phyloP scores from a whole-genome alignment of 1,140 invertebrate genomes.

The Magallana ariakensis region DNA sequence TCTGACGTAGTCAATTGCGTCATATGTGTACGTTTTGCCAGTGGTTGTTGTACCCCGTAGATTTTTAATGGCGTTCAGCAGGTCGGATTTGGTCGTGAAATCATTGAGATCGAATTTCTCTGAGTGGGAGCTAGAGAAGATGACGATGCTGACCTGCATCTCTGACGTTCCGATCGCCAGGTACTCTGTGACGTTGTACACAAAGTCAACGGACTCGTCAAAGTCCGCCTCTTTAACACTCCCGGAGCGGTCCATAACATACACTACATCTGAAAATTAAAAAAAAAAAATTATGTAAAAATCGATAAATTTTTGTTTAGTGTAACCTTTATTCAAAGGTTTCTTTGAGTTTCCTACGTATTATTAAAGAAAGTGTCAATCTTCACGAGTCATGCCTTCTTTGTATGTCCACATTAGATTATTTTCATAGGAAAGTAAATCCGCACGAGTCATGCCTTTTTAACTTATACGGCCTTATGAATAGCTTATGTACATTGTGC shows the following conservation, averaged over 20 bases:
- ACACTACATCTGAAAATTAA: conserved; percentile 50
- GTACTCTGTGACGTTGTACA: conserved; percentile 34
- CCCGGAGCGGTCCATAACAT: conserved; percentile 43
- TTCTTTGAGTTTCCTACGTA: too few relatives aligned
- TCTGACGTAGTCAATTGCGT: conserved; percentile 44
- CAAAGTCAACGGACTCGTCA: conserved; percentile 34
- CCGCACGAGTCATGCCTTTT: too few relatives aligned
- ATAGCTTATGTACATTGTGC: too few relatives aligned
- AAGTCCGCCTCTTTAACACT: conserved; percentile 42
- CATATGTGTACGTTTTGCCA: conserved; percentile 24
- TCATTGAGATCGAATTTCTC: conserved; percentile 38
- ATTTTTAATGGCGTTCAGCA: conserved; percentile 14
- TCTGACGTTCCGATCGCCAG: conserved; percentile 35
- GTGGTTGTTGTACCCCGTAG: conserved; percentile 26
- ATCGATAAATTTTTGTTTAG: too few relatives aligned
- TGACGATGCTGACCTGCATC: conserved; percentile 43
- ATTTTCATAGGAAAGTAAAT: too few relatives aligned
- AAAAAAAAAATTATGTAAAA: background rate
- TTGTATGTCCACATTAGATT: too few relatives aligned
- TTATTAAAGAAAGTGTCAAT: too few relatives aligned
- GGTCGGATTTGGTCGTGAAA: background rate
- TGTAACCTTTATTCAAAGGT: too few relatives aligned
- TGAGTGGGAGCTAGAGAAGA: background rate
- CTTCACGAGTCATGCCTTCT: too few relatives aligned
- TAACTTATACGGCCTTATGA: too few relatives aligned